Base-by-base conservation (phyloP, 2,888 invertebrate species). In the Hemaris fuciformis region DNA sequence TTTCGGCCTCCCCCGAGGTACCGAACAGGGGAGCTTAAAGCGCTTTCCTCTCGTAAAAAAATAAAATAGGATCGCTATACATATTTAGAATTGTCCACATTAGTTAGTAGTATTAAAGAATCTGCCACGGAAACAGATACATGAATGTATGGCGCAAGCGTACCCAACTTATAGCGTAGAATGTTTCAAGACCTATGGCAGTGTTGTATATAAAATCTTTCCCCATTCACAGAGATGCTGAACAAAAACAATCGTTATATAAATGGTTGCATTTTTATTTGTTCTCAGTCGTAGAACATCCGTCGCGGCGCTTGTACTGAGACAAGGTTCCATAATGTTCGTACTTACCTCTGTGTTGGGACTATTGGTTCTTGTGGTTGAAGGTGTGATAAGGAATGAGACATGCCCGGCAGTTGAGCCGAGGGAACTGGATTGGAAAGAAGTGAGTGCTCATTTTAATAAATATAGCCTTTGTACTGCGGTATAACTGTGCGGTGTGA, bases 361-460 rank as follows among this genome's bases (percentile, higher is more conserved):
- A 62, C 62, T 84, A 38, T 67, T 83, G 61, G 67, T 79, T 64
- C 69, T 75, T 62, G 73, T 72, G 62, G 85, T 81, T 25, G 75
- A 81, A 5, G 77, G 82, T 42, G 84, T 83, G 0, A 70, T 79
- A 27, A 82, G 81, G 66, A 88, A 91, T 76, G 72, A 74, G 22
- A 83, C 76, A 23, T 91, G 91, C 64, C 90, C 90, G 4, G 67
- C 69, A 5, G 82, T 89, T 2, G 79, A 71, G 0, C 81, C 91
- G 0, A 79, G 82, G 57, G 87, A 90, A 65, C 67, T 91, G 67
- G 89, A 91, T 76, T 86, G 89, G 80, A 91, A 89, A 69, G 89
- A 85, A 68, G 91, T 91, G 67, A 85, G 88, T 79, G 18, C 31
- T 15, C 18, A 27, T 31, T 48, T 62, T 38, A n/a, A 10, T 4